Base-by-base conservation (phyloP, 1,140 invertebrate species). In the Hypsibius dujardini region DNA sequence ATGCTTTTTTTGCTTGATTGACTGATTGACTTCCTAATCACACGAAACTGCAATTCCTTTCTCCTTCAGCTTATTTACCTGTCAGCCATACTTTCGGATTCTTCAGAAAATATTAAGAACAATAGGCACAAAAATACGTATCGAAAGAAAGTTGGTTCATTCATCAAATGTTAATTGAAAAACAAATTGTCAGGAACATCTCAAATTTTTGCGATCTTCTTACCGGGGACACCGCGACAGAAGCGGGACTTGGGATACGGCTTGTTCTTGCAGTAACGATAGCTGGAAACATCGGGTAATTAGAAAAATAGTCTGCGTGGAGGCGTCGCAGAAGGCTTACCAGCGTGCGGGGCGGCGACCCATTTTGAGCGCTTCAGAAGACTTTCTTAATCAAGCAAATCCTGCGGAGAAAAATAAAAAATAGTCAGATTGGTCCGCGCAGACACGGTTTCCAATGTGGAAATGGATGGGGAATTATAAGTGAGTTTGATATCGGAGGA, bases 241-340 rank as follows among this genome's bases (percentile, higher is more conserved):
- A 98, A 98, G 76, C 96, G 86, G 46, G 94, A 98, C 80, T 99
- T 99, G 1, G 95, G 95, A 77, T 99, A 99, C 1, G 96, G 96
- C 80, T 99, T 99, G 82, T 99, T 99, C 83, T 99, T 99, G 81
- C 96, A 98, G 78, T 99, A 99, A 69, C 95, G 90, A 82, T 98
- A 98, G 84, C 93, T 94, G 78, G 76, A 86, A 85, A 71, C 70
- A 72, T 71, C 74, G 74, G 75, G 62, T 7, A 42, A 42, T 67
- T 59, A 12, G 2, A 72, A 46, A 14, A 15, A 47, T 7, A 46
- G 46, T n/a, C 15, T 14, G 28, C 50, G 40, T 60, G 56, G 59
- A 72, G 73, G 40, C n/a, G 69, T 3, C 45, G 7, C 73, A 71
- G 28, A 46, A 40, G 70, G 72, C 81, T 78, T 80, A 84, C 81